Evolutionary conservation across 2,797 vertebrate genomes (phyloP).

Genomic region (Notolepis coatsorum): DNA sequence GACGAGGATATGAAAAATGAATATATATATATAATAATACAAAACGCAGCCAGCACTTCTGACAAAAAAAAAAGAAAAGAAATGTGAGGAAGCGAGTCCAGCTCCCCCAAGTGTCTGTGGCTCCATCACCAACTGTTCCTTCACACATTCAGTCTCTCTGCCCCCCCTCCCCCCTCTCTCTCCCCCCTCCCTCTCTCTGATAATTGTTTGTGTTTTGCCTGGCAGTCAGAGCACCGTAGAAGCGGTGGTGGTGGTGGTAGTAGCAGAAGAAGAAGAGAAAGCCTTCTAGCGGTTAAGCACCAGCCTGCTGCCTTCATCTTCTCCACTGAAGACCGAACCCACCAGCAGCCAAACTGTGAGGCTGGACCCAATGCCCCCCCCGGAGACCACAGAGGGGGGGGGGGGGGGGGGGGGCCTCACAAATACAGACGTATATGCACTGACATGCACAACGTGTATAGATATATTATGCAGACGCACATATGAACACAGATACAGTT

Average conservation of each 20-base stretch:
- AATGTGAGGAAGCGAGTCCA: slow-evolving; percentile 20
- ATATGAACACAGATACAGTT: too few relatives aligned
- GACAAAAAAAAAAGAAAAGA: too few relatives aligned
- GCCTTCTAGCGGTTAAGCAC: too few relatives aligned
- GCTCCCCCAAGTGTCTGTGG: slow-evolving; percentile 14
- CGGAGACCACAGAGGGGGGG: slow-evolving; percentile 30
- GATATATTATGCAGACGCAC: too few relatives aligned
- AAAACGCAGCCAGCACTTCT: slow-evolving; percentile 10
- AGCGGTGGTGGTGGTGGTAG: slow-evolving; percentile 25
- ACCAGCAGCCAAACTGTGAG: too few relatives aligned
- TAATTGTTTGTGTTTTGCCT: too few relatives aligned
- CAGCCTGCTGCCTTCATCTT: slow-evolving; percentile 33
- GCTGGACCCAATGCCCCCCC: too few relatives aligned
- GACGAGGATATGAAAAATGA: slow-evolving; percentile 11
- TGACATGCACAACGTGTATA: too few relatives aligned
- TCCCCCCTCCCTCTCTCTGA: too few relatives aligned
- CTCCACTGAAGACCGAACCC: slow-evolving; percentile 54
- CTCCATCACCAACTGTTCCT: slow-evolving; percentile 27
- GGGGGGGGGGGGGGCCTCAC: not conserved
- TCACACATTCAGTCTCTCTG: too few relatives aligned
- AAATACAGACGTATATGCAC: not conserved
- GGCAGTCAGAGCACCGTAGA: slow-evolving; percentile 34
- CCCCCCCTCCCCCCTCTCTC: too few relatives aligned
- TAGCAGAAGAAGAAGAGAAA: slow-evolving; percentile 8
- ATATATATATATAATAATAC: slow-evolving; percentile 30